These are phyloP conservation scores for Leptosomus discolor DNA, from an alignment of 2,113 vertebrate species.

Conservation along the genomic window DNA sequence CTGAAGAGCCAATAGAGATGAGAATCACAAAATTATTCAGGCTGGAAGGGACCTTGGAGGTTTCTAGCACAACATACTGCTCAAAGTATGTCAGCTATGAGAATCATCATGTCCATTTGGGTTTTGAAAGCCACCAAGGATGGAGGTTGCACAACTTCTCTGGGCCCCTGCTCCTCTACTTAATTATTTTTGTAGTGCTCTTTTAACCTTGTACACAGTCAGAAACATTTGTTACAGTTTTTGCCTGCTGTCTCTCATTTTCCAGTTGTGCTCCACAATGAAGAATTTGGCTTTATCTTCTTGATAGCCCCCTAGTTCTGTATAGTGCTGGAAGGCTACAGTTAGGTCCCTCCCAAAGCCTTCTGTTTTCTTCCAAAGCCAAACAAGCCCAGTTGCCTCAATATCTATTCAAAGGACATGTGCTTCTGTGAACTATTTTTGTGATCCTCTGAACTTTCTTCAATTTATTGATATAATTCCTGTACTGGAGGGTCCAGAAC, in stretches of 20 bases:
- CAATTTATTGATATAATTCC: background rate
- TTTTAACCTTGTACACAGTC: fast-evolving
- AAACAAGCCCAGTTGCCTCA: background rate
- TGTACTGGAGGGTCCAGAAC: background rate
- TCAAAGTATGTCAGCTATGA: background rate
- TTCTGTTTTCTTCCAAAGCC: background rate
- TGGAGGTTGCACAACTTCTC: background rate
- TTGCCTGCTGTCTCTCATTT: background rate
- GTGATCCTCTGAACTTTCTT: background rate
- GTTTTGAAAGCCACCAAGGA: background rate
- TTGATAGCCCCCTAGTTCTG: background rate
- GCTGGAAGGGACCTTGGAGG: background rate
- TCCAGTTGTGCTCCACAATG: background rate
- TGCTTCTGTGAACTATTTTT: background rate
- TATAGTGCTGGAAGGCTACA: background rate
- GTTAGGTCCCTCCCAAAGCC: background rate
- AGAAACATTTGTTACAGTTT: background rate
- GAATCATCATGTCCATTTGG: background rate
- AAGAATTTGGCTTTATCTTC: background rate
- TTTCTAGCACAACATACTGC: background rate
- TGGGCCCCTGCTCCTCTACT: background rate
- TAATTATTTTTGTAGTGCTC: background rate
- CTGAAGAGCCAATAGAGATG: background rate
- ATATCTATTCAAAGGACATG: fast-evolving
- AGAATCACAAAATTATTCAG: background rate